Base-by-base conservation (phyloP, 2,113 vertebrate genomes). In the Azemiops feae region DNA sequence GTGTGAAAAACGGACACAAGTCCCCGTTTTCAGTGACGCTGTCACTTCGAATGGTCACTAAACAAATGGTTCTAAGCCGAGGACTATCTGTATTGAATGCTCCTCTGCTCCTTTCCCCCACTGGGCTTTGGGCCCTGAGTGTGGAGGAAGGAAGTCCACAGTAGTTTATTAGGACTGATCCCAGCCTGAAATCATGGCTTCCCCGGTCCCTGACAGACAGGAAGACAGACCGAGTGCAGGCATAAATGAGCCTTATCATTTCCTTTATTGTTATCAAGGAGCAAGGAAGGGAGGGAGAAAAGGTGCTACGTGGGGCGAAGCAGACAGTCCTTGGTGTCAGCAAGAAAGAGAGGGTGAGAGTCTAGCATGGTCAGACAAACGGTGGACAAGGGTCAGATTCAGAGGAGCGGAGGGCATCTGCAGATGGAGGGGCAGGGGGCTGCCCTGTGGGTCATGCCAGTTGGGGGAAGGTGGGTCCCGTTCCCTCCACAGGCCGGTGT, bases 241-340 rank as follows among this genome's bases (percentile, higher is more conserved):
- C 45, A 6, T 25, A 16, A 58, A 87, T 90, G 16, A 93, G 92
- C 92, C 92, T 93, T 90, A 87, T 90, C 89, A 93, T 85, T 93
- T 64, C n/a, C 64, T 93, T 93, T 93, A 93, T 93, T 93, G 89
- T 90, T 43, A 57, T 93, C 55, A 53, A 85, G 88, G 89, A 57
- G 23, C 3, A 14, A 47, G 55, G 74, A 22, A 16, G 50, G 90
- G 52, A 54, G 54, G 89, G 47, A n/a, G 57, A 45, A 81, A 92
- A 93, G 92, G 92, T 87, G 92, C 92, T 53, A 87, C 64, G 45
- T 90, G 74, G 92, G 92, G 86, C 53, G 55, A 90, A 93, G 92
- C 92, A 93, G 92, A 93, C 60, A 90, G 92, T 81, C 92, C 89
- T 90, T 87, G 92, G 92, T 93, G 57, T 90, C 92, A 90, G 92